Conservation (phyloP, 1,140 invertebrate genomes). For the Platyscapa corneri region DNA sequence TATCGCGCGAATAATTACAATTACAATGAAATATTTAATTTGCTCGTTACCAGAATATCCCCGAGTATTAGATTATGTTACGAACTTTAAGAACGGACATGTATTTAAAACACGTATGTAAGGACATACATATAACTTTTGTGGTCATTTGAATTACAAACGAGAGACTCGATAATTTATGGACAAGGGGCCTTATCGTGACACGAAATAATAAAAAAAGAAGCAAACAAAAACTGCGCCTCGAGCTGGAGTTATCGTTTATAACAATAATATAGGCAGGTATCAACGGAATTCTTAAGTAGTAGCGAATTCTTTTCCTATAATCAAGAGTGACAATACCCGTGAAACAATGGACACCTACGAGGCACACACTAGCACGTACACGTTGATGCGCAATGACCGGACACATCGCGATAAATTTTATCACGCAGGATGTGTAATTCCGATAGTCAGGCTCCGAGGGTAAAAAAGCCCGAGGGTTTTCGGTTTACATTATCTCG, state of each 20-base stretch:
- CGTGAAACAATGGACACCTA: neutral
- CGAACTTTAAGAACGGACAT: conserved; percentile 36
- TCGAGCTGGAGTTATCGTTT: neutral
- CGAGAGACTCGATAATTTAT: conserved; percentile 46
- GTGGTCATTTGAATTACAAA: conserved; percentile 49
- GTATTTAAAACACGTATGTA: conserved; percentile 18
- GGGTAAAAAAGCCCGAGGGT: conserved; percentile 41
- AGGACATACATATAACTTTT: conserved; percentile 39
- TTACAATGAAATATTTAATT: neutral
- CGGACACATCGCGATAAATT: conserved; percentile 52
- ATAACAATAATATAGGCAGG: conserved; percentile 10
- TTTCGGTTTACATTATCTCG: conserved; percentile 4
- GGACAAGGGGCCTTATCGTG: conserved; percentile 34
- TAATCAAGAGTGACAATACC: conserved; percentile 32
- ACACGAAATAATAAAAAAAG: conserved; percentile 25
- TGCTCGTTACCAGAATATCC: conserved; percentile 2
- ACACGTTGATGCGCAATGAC: neutral
- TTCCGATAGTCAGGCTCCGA: conserved; percentile 39
- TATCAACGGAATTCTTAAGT: conserved; percentile 4
- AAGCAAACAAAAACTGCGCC: conserved; percentile 2
- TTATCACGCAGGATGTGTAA: conserved; percentile 51
- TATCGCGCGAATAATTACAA: neutral
- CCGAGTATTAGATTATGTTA: conserved; percentile 10
- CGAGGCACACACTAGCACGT: neutral
- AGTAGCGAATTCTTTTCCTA: neutral